Evolutionary conservation across 2,888 invertebrate genomes (phyloP).

Genomic region (Limnephilus rhombicus): DNA sequence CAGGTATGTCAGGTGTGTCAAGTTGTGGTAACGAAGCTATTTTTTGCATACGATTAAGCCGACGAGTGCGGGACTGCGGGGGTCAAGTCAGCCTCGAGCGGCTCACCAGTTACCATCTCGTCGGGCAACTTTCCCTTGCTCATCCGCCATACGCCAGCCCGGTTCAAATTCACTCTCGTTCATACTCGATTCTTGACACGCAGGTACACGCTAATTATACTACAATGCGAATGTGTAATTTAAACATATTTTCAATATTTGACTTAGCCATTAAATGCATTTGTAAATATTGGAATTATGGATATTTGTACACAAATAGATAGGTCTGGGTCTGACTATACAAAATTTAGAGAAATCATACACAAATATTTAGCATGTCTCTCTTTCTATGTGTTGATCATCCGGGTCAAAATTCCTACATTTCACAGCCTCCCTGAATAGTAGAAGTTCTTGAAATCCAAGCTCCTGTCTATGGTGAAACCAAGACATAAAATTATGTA

Average conservation of each 20-base stretch:
- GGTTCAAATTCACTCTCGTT: conserved; percentile 7
- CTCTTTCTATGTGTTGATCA: neutral
- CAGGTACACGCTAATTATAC: neutral
- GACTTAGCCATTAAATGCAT: neutral
- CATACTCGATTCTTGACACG: conserved; percentile 20
- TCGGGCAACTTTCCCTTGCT: conserved; percentile 57
- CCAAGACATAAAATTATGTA: no score
- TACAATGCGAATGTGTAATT: neutral
- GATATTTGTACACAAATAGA: neutral
- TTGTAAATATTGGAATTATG: neutral
- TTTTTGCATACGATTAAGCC: neutral
- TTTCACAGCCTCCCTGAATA: neutral
- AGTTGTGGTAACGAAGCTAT: neutral
- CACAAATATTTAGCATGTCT: neutral
- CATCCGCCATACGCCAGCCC: conserved; percentile 29
- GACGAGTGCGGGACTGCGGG: neutral
- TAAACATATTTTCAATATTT: neutral
- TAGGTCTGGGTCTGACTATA: neutral
- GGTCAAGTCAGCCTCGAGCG: conserved; percentile 1
- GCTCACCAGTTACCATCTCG: conserved; percentile 19
- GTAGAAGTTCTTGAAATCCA: no score
- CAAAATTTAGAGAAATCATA: neutral
- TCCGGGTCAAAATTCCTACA: neutral
- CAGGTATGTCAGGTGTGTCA: neutral
- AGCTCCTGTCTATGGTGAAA: no score